Evolutionary conservation across 2,888 invertebrate species (phyloP).

Genomic region (Pristionchus exspectatus): DNA sequence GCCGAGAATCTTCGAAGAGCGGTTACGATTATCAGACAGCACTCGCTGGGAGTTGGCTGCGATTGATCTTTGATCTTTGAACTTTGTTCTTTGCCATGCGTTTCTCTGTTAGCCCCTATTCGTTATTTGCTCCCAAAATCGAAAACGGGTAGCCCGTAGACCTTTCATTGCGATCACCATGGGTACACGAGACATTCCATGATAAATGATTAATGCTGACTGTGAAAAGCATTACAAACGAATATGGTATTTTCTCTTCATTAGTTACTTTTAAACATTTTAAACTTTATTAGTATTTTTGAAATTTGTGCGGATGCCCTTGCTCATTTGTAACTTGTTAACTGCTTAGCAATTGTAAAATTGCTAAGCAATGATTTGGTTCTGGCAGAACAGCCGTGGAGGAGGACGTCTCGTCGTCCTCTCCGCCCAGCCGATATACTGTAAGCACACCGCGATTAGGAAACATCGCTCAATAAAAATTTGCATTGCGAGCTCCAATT

Average conservation of each 20-base stretch:
- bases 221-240: background rate
- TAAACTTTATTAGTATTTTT: no score
- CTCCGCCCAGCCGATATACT: conserved; percentile 74
- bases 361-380: conserved; percentile 53
- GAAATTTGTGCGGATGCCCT: no score
- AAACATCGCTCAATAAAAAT: conserved; percentile 3
- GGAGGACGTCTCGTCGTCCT: conserved; percentile 64
- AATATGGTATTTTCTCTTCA: no score
- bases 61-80: conserved; percentile 47
- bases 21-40: conserved; percentile 41
- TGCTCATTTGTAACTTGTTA: no score
- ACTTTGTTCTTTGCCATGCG: background rate
- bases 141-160: background rate
- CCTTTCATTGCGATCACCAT: conserved; percentile 2
- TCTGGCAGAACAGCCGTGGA: conserved; percentile 62
- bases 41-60: conserved; percentile 49
- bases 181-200: background rate
- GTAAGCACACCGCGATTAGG: conserved; percentile 57
- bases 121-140: background rate
- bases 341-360: background rate
- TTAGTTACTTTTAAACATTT: no score
- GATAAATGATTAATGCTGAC: background rate
- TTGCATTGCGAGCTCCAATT: background rate
- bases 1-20: background rate
- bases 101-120: background rate